phyloP scores from a whole-genome alignment of 2,797 vertebrate genomes.

The Galaxias olidus region DNA sequence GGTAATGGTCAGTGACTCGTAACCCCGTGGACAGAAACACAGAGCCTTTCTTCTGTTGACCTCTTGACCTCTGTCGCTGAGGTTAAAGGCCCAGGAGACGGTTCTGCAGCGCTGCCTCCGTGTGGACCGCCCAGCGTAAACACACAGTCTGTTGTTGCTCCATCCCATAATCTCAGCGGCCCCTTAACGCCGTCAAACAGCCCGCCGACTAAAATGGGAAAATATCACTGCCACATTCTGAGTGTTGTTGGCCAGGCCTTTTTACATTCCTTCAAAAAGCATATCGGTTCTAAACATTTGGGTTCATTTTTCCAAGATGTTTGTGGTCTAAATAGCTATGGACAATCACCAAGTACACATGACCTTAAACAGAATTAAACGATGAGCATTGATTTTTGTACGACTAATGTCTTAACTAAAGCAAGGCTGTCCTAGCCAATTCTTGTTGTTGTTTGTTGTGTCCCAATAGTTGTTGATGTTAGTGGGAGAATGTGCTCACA shows the following conservation, averaged over 20 bases:
- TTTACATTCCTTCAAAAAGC: conserved; percentile 9
- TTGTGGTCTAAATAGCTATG: no score
- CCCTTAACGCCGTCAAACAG: conserved; percentile 19
- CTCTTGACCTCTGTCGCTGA: conserved; percentile 49
- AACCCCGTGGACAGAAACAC: no score
- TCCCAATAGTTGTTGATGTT: conserved; percentile 33
- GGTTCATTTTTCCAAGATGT: no score
- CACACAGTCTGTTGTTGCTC: no score
- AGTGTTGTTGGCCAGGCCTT: neutral
- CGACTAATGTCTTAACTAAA: no score
- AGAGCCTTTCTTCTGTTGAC: conserved; percentile 52
- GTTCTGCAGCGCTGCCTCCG: conserved; percentile 35
- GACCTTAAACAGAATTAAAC: no score
- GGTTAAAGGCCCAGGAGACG: conserved; percentile 54
- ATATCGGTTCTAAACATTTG: no score
- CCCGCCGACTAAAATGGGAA: neutral
- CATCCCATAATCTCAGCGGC: conserved; percentile 27
- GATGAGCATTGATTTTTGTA: no score
- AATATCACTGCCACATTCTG: no score
- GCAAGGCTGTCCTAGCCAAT: conserved; percentile 8
- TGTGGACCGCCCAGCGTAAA: no score
- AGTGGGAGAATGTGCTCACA: conserved; percentile 38
- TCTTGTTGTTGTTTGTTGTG: conserved; percentile 37
- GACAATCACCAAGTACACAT: no score
- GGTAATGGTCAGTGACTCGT: conserved; percentile 34